Evolutionary conservation across 2,888 invertebrate species (phyloP), one percentile per base, ranked within the genome.

Genomic region (Aromia moschata): DNA sequence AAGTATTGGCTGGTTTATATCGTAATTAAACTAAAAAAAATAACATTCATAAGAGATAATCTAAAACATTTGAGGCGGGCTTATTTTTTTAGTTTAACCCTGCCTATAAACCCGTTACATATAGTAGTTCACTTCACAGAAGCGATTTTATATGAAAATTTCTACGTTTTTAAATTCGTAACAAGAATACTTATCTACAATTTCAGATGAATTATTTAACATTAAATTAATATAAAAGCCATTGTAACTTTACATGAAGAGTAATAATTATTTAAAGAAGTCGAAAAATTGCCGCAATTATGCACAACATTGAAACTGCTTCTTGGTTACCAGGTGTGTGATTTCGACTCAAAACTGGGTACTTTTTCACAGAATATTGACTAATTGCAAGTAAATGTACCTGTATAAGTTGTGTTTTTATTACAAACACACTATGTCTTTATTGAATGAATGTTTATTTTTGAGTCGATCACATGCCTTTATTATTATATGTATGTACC

Each of bases 141-240:
- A 77, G 76, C 65, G 72, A 69, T 58, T 60, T 54, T 58, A 56
- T 64, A 65, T 64, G 65, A 56, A 60, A 44, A 55, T 54, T 47
- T 70, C 69, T 74, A 70, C 68, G 61, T 63, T 70, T 73, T 74
- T 75, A 75, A 76, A 75, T 78, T 77, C 76, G 77, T 77, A 77
- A 77, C 76, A 77, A 76, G 75, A 76, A 74, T 76, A 75, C 73
- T 74, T 74, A 74, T 73, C 72, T 75, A 74, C 73, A 73, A 67
- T 70, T 65, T 61, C 57, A 67, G 59, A 62, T 62, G 52, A 67
- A 65, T 33, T 10, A 33, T 11, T 33, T 38, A 49, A 65, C 40
- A 25, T 15, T 11, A 45, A 45, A 14, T 1, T 12, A 49, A 38
- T 12, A 38, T n/a, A 38, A 20, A 17, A 38, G 9, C 11, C 20